Evolutionary conservation across 2,888 invertebrate genomes (phyloP), one percentile per base, ranked within the genome.

Genomic region (Crematogaster levior): DNA sequence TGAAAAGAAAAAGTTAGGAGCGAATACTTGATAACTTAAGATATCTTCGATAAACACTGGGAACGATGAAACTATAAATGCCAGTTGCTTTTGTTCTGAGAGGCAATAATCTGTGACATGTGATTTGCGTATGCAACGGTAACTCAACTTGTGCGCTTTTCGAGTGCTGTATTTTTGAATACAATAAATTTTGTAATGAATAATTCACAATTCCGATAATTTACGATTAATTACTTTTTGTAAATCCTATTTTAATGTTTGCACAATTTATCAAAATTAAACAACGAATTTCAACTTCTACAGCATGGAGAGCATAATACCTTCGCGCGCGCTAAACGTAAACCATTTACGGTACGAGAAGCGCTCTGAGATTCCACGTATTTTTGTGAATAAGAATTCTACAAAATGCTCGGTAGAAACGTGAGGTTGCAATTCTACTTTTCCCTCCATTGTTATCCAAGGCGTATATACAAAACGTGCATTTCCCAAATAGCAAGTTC

Each of bases 11-110:
- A 77, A 30, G 40, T 77, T 30, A 40, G 10, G 40, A 51, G 46
- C 40, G 66, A 65, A 75, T 65, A 30, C 21, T 30, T 40, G 53
- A 74, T 74, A 74, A 74, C 61, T 66, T 66, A 30, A 77, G 66
- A 43, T 77, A 77, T 77, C 21, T 66, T 77, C 40, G n/a, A 21
- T 53, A 66, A 77, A 56, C 53, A 56, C 18, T 40, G 40, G 3
- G 21, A 58, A 73, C 58, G 40, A 75, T 77, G 66, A 18, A 2
- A 56, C 66, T 15, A 15, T 48, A 66, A 53, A 56, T 53, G 77
- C 30, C 61, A 66, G 53, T 51, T 27, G 51, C 27, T 75, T 37
- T 51, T 51, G 51, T 65, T 75, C 48, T 37, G 48, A 12, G 27
- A 46, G 34, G 1, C 18, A 18, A 43, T 34, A 73, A 60, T n/a